Evolutionary conservation across 2,888 invertebrate genomes (phyloP).

Genomic region (Drosophila kuntzei): DNA sequence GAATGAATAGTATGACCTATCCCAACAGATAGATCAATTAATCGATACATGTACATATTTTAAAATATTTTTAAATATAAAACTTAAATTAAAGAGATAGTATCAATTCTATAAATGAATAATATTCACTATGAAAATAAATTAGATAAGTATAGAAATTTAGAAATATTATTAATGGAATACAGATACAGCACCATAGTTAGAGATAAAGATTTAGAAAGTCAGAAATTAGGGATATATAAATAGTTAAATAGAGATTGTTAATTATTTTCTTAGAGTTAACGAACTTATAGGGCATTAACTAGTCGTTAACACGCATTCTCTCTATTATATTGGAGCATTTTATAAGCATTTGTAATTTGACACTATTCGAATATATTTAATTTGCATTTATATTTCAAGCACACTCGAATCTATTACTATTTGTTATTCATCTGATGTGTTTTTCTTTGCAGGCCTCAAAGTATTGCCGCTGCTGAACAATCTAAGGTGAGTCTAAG

Average conservation of each 20-base stretch:
- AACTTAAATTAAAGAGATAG: too few species aligned
- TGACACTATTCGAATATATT: constrained; percentile 18
- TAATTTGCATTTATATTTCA: constrained; percentile 22
- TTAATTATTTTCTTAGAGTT: too few species aligned
- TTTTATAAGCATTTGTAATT: constrained; percentile 23
- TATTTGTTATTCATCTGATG: constrained; percentile 38
- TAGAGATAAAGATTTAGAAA: too few species aligned
- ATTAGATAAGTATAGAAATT: too few species aligned
- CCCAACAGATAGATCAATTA: neutral
- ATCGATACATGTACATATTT: too few species aligned
- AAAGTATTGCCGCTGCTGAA: constrained; percentile 94
- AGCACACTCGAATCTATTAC: constrained; percentile 17
- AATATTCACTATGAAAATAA: too few species aligned
- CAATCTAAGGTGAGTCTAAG: constrained; percentile 91
- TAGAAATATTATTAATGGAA: too few species aligned
- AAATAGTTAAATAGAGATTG: too few species aligned
- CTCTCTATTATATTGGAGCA: neutral
- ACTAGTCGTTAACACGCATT: neutral
- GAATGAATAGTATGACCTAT: neutral
- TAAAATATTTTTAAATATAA: too few species aligned
- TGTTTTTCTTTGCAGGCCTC: constrained; percentile 89
- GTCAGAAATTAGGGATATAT: too few species aligned
- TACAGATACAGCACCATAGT: too few species aligned
- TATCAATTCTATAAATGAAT: too few species aligned
- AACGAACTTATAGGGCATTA: neutral